These are phyloP conservation scores for Paedocypris sp. DNA, from an alignment of 2,113 vertebrate species.

Conservation along the genomic window DNA sequence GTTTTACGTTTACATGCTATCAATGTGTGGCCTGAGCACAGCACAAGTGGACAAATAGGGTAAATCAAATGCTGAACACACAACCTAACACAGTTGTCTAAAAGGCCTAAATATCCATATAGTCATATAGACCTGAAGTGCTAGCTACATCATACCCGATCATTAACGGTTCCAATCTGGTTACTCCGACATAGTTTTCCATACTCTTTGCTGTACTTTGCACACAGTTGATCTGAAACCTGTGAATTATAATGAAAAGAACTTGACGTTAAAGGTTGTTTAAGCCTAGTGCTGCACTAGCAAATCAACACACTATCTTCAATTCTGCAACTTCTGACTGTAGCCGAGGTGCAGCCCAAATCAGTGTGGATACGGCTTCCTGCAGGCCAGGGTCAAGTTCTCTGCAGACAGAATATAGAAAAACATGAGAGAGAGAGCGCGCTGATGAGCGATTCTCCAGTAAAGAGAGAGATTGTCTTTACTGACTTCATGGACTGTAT, in stretches of 20 bases:
- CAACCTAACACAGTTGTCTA: too few relatives aligned
- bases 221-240: conserved; percentile 94
- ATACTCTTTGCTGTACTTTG: conserved; percentile 98
- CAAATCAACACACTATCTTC: conserved; percentile 73
- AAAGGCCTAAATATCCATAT: too few relatives aligned
- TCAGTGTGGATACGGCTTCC: conserved; percentile 89
- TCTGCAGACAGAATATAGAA: conserved; percentile 48
- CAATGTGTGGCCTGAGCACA: too few relatives aligned
- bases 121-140: too few relatives aligned
- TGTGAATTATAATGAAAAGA: conserved; percentile 37
- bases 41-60: not conserved
- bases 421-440: too few relatives aligned
- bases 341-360: conserved; percentile 93
- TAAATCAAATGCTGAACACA: too few relatives aligned
- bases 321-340: conserved; percentile 86
- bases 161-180: conserved; percentile 96
- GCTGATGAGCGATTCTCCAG: not conserved
- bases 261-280: not conserved
- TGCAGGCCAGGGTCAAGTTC: conserved; percentile 89
- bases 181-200: conserved; percentile 94
- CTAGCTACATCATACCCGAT: conserved; percentile 72
- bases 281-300: not conserved
- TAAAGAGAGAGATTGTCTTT: not conserved
- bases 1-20: too few relatives aligned
- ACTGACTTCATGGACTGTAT: conserved; percentile 98